phyloP scores from a whole-genome alignment of 2,888 invertebrate genomes.

The Xestia rhomboidea region DNA sequence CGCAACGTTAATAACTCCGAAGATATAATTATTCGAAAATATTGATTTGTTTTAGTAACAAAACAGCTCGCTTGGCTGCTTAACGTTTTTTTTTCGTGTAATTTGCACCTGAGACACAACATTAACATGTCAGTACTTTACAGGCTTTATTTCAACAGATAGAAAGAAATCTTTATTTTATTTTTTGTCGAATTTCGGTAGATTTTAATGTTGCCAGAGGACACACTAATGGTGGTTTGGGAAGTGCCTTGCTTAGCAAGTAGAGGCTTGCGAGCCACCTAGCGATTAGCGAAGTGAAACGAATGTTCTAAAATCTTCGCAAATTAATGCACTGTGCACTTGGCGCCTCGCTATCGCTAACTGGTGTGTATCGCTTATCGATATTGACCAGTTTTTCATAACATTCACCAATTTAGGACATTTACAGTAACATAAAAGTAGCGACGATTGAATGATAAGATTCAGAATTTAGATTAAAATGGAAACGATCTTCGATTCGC shows the following conservation, averaged over 20 bases:
- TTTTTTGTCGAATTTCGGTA: background rate
- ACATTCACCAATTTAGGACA: background rate
- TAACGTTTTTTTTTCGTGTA: background rate
- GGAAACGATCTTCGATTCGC: constrained; percentile 2
- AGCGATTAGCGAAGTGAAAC: background rate
- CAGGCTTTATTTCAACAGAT: background rate
- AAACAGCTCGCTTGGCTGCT: background rate
- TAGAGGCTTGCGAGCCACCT: too few species aligned
- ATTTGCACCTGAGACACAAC: background rate
- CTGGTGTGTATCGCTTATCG: background rate
- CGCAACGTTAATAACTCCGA: background rate
- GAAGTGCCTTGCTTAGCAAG: too few species aligned
- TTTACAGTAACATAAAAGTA: background rate
- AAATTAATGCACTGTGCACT: too few species aligned
- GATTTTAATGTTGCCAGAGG: background rate
- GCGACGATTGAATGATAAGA: background rate
- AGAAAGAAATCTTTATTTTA: background rate
- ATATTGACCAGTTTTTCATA: background rate
- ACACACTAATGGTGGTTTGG: background rate
- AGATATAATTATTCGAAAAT: background rate
- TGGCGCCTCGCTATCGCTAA: too few species aligned
- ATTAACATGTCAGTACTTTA: background rate
- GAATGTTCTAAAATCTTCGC: too few species aligned
- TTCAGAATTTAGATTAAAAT: background rate
- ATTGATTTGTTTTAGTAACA: background rate